Conservation (phyloP, 2,113 vertebrate species). For the Gadus macrocephalus region DNA sequence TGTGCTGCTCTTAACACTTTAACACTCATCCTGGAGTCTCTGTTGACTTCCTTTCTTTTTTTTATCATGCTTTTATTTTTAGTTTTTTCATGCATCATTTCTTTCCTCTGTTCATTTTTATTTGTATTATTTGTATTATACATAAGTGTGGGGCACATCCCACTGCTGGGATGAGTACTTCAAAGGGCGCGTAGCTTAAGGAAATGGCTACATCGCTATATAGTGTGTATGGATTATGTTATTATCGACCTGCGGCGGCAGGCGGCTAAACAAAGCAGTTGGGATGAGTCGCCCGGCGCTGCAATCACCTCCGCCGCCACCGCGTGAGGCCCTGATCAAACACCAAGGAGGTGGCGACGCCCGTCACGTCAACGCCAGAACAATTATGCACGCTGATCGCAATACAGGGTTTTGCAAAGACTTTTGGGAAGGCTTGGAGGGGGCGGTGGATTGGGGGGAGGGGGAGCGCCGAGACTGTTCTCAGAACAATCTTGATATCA, state of each 20-base stretch:
- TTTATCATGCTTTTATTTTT: slow-evolving; percentile 10
- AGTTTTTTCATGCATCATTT: slow-evolving; percentile 60
- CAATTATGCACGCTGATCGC: neutral
- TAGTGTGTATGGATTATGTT: slow-evolving; percentile 69
- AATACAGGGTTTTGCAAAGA: slow-evolving; percentile 28
- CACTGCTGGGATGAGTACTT: slow-evolving; percentile 67
- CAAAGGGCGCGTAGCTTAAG: slow-evolving; percentile 62
- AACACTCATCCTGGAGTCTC: slow-evolving; percentile 61
- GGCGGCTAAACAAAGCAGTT: slow-evolving; percentile 65
- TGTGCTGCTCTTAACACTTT: slow-evolving; percentile 56
- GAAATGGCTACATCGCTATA: slow-evolving; percentile 59
- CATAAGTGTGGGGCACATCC: slow-evolving; percentile 59
- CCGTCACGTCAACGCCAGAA: no score
- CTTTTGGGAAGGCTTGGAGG: slow-evolving; percentile 17
- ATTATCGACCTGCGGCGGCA: slow-evolving; percentile 65
- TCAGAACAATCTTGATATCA: slow-evolving; percentile 42
- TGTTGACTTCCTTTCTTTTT: slow-evolving; percentile 32
- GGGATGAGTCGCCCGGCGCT: slow-evolving; percentile 51
- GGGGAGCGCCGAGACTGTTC: slow-evolving; percentile 17
- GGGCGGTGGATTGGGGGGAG: slow-evolving; percentile 16
- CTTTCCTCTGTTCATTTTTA: no score
- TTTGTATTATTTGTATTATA: slow-evolving; percentile 66
- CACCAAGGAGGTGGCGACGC: slow-evolving; percentile 37
- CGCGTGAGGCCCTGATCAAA: slow-evolving; percentile 46
- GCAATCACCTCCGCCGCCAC: slow-evolving; percentile 53